Evolutionary conservation across 2,113 vertebrate species (phyloP).

Genomic region (Pelobates fuscus): DNA sequence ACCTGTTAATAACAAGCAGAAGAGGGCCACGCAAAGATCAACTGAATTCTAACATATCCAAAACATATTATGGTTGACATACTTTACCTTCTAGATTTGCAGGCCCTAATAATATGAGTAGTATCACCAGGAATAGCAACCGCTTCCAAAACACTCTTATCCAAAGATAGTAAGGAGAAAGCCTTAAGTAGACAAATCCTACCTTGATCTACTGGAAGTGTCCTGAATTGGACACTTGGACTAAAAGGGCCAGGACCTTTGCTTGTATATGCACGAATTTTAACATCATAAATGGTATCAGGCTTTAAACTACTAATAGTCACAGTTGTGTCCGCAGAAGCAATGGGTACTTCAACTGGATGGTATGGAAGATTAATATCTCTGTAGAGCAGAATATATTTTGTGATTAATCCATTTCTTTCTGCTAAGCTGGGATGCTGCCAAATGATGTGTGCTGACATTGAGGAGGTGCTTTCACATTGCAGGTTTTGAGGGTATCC

Average conservation of each 20-base stretch:
- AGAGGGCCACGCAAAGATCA: conserved; percentile 66
- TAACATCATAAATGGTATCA: conserved; percentile 99
- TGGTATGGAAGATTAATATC: conserved; percentile 96
- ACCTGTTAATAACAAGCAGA: conserved; percentile 68
- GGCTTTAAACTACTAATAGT: conserved; percentile 91
- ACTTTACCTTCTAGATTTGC: conserved; percentile 76
- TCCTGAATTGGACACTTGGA: conserved; percentile 99
- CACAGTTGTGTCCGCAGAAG: conserved; percentile 86
- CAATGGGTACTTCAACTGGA: conserved; percentile 89
- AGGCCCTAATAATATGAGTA: conserved; percentile 74
- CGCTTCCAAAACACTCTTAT: conserved; percentile 72
- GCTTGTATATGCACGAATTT: conserved; percentile 99
- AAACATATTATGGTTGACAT: conserved; percentile 68
- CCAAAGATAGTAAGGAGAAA: conserved; percentile 73
- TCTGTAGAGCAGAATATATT: conserved; percentile 93
- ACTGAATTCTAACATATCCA: conserved; percentile 69
- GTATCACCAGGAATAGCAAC: conserved; percentile 68
- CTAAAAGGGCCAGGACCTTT: conserved; percentile 98
- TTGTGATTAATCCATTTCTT: conserved; percentile 89
- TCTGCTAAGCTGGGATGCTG: conserved; percentile 86
- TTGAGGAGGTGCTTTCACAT: conserved; percentile 85
- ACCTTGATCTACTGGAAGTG: conserved; percentile 99
- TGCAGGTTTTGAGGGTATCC: conserved; percentile 93
- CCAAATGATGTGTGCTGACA: conserved; percentile 92
- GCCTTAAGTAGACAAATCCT: conserved; percentile 89